Evolutionary conservation across 2,888 invertebrate species (phyloP).

Genomic region (Acleris literana): DNA sequence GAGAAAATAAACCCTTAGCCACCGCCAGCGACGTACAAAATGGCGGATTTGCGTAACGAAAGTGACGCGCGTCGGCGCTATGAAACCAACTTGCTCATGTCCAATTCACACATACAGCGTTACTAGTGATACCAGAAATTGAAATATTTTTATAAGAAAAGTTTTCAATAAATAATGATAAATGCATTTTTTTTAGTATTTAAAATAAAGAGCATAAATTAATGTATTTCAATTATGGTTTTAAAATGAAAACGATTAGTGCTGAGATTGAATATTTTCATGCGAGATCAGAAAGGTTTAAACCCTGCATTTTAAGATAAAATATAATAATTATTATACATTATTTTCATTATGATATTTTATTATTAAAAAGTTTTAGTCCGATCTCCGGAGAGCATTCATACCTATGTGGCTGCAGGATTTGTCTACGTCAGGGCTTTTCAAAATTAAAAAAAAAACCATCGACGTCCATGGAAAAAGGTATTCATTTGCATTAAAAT

Average conservation of each 20-base stretch:
- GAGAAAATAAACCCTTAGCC: slow-evolving; percentile 76
- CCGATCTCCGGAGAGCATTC: too few species aligned
- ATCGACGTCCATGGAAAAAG: slow-evolving; percentile 7
- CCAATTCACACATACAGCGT: slow-evolving; percentile 27
- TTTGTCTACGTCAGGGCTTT: not conserved
- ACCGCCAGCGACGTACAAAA: slow-evolving; percentile 84
- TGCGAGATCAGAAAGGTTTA: too few species aligned
- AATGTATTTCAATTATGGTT: too few species aligned
- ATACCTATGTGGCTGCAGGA: not conserved
- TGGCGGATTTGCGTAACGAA: slow-evolving; percentile 83
- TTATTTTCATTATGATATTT: not conserved
- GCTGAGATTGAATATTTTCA: too few species aligned
- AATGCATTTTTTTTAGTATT: too few species aligned
- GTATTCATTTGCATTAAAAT: slow-evolving; percentile 25
- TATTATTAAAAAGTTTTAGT: not conserved
- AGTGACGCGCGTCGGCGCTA: slow-evolving; percentile 78
- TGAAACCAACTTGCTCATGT: slow-evolving; percentile 26
- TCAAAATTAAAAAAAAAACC: slow-evolving; percentile 8
- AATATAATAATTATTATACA: too few species aligned
- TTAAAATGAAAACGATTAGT: too few species aligned
- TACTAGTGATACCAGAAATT: slow-evolving; percentile 16
- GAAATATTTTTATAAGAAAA: too few species aligned
- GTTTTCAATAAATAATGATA: too few species aligned
- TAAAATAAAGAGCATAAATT: too few species aligned
- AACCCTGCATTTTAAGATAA: too few species aligned